phyloP scores from a whole-genome alignment of 1,140 invertebrate genomes.

The Dendroctonus valens region DNA sequence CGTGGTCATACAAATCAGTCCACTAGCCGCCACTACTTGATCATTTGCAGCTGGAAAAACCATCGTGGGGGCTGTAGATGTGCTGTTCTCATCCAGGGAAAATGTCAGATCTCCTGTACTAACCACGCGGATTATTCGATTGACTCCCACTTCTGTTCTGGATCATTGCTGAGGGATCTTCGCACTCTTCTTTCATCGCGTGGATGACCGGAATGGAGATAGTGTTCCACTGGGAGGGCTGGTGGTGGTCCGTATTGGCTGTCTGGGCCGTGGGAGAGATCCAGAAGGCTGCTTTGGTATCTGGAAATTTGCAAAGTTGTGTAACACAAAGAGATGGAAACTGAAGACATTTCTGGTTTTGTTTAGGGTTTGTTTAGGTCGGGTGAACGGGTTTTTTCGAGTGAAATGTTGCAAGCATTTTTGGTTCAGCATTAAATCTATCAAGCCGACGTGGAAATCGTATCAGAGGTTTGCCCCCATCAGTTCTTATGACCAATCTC shows the following conservation, averaged over 20 bases:
- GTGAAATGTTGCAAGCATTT: no score
- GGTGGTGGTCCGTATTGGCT: slow-evolving; percentile 67
- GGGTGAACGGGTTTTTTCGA: no score
- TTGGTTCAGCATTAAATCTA: no score
- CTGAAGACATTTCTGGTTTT: no score
- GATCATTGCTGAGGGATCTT: slow-evolving; percentile 61
- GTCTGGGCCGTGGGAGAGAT: slow-evolving; percentile 59
- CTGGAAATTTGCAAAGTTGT: background rate
- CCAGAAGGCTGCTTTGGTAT: slow-evolving; percentile 51
- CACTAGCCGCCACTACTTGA: slow-evolving; percentile 46
- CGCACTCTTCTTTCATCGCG: slow-evolving; percentile 70
- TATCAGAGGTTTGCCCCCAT: no score
- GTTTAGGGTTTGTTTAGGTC: no score
- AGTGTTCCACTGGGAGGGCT: slow-evolving; percentile 61
- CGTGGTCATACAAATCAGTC: slow-evolving; percentile 88
- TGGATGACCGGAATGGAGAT: slow-evolving; percentile 62
- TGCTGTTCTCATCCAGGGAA: slow-evolving; percentile 64
- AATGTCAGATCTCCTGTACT: slow-evolving; percentile 84
- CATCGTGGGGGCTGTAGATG: slow-evolving; percentile 62
- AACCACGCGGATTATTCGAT: slow-evolving; percentile 79
- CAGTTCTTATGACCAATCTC: no score
- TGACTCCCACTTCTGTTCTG: slow-evolving; percentile 79
- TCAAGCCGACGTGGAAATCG: no score
- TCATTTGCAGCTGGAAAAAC: slow-evolving; percentile 64
- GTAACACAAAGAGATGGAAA: no score